Percentiles rank a stretch among this genome's conserved stretches.
phyloP scores from a whole-genome alignment of 2,113 vertebrate genomes.

The Athene noctua region DNA sequence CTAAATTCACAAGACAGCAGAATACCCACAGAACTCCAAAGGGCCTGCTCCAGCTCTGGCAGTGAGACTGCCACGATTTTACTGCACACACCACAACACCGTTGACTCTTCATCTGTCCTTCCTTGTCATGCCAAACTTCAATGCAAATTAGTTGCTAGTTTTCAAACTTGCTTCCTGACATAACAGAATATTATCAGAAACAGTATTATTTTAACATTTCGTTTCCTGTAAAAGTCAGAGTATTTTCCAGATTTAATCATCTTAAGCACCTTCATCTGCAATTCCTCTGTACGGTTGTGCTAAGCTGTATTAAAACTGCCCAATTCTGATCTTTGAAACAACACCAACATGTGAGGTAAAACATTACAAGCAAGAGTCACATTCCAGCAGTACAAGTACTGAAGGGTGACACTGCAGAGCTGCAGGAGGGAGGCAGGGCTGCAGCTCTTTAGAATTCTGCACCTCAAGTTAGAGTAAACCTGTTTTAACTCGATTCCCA shows the following conservation, averaged over 20 bases:
- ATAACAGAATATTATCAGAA: not conserved
- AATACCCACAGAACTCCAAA: not conserved
- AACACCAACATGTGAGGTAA: not conserved
- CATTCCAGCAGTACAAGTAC: not conserved
- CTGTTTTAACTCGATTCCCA: not conserved
- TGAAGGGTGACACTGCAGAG: not conserved
- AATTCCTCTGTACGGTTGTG: not conserved
- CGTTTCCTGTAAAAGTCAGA: not conserved
- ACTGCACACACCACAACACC: accelerated
- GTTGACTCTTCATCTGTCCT: too few species aligned
- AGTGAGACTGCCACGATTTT: not conserved
- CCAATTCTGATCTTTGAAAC: not conserved
- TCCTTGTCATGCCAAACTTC: not conserved
- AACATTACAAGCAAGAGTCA: not conserved
- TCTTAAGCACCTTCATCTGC: not conserved
- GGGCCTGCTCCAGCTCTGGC: not conserved
- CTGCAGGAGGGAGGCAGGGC: not conserved
- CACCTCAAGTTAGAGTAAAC: not conserved
- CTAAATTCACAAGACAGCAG: not conserved
- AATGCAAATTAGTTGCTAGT: not conserved
- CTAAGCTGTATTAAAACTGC: not conserved
- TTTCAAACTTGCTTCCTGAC: not conserved
- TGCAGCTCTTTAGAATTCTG: not conserved
- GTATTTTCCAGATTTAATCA: not conserved
- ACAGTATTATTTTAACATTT: not conserved